Conservation (phyloP, 2,888 invertebrate species). For the Meloe dianella region DNA sequence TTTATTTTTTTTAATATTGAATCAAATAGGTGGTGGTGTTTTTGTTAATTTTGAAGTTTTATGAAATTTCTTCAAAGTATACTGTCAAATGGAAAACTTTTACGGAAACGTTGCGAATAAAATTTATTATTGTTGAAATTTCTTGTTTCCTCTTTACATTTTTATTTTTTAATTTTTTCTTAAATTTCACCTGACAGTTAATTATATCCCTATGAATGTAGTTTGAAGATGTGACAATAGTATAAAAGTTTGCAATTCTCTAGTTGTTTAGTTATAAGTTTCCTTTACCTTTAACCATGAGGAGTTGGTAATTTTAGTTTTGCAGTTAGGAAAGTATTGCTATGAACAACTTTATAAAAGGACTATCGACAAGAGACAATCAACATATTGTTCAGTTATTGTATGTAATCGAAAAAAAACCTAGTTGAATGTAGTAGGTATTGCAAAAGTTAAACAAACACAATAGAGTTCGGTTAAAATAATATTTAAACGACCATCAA, state of each 20-base stretch:
- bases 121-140: constrained; percentile 6
- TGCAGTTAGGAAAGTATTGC: neutral
- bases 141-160: neutral
- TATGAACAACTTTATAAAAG: constrained; percentile 1
- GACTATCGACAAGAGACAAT: neutral
- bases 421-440: neutral
- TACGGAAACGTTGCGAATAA: neutral
- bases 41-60: neutral
- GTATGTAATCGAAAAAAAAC: neutral
- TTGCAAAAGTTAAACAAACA: neutral
- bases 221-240: constrained; percentile 6
- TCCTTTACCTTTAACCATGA: constrained; percentile 1
- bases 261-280: constrained; percentile 6
- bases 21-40: neutral
- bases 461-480: no score
- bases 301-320: constrained; percentile 11
- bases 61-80: neutral
- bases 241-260: constrained; percentile 7
- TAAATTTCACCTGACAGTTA: constrained; percentile 5
- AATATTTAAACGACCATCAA: no score
- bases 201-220: neutral
- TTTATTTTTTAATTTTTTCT: neutral
- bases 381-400: neutral
- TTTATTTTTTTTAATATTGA: neutral
- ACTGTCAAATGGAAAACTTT: constrained; percentile 1